A percentile compares a stretch with the other conserved stretches of the same genome.
These are phyloP conservation scores for Steromphala cineraria DNA, from an alignment of 2,888 invertebrate species.

Conservation along the genomic window DNA sequence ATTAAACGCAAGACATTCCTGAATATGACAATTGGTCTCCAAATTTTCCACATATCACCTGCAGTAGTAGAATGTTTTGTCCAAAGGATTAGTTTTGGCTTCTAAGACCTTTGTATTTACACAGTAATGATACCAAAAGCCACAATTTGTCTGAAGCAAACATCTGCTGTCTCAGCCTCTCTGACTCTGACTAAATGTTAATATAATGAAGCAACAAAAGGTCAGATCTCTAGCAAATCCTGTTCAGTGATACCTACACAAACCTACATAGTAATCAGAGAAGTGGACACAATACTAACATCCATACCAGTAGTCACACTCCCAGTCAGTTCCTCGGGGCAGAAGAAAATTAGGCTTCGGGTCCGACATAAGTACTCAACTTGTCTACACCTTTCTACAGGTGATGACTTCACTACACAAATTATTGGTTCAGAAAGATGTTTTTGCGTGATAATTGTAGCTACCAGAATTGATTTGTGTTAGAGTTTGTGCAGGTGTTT, in stretches of 20 bases:
- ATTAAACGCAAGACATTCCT: no score
- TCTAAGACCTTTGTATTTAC: background rate
- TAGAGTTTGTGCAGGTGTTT: background rate
- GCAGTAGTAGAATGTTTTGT: no score
- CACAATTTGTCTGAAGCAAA: background rate
- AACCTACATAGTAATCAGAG: no score
- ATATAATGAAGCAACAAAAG: background rate
- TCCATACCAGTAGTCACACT: no score
- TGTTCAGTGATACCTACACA: background rate
- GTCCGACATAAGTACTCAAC: no score
- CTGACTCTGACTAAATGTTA: background rate
- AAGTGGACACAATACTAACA: no score
- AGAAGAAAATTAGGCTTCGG: no score
- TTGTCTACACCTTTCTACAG: no score
- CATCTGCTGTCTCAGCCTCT: background rate
- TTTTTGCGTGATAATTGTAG: background rate
- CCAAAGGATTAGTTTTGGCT: no score
- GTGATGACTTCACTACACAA: background rate
- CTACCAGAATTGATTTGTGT: background rate
- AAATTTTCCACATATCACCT: no score
- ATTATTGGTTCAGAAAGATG: background rate
- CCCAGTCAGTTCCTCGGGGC: no score
- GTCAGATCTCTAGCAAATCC: background rate
- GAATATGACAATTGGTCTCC: no score
- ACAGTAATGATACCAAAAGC: slow-evolving; percentile 3